Evolutionary conservation across 2,797 vertebrate genomes (phyloP).

Genomic region (Oreochromis grahami): DNA sequence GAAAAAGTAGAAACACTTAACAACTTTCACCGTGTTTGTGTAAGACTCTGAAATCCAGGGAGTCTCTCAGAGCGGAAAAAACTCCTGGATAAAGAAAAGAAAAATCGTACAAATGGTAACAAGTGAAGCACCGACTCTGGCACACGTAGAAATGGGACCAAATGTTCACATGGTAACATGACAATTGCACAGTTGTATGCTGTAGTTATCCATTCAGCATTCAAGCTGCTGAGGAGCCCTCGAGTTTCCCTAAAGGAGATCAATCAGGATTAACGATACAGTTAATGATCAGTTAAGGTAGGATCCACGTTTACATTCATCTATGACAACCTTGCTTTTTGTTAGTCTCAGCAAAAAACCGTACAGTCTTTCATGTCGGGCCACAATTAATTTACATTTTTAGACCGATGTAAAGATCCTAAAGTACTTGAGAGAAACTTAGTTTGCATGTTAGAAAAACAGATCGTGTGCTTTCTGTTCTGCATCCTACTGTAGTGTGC

Average conservation of each 20-base stretch:
- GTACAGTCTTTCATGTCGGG: background rate
- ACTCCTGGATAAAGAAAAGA: background rate
- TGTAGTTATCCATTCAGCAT: background rate
- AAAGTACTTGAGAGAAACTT: background rate
- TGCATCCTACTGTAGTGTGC: slow-evolving; percentile 12
- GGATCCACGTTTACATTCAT: background rate
- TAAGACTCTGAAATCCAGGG: slow-evolving; percentile 25
- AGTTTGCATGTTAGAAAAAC: background rate
- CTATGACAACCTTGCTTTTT: background rate
- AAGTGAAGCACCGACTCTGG: background rate
- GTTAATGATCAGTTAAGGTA: background rate
- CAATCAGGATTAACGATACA: background rate
- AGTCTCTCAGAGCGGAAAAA: background rate
- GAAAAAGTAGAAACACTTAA: background rate
- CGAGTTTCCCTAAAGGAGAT: background rate
- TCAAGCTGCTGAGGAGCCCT: background rate
- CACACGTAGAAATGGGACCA: background rate
- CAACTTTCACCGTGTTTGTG: background rate
- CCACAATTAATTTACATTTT: background rate
- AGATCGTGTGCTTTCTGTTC: background rate
- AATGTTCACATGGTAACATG: background rate
- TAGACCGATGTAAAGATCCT: background rate
- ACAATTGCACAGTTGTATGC: background rate
- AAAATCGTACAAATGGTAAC: background rate
- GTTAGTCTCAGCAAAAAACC: background rate